These are phyloP conservation scores for Eudasyphora cyanicolor DNA, from an alignment of 2,888 invertebrate genomes.

Conservation along the genomic window DNA sequence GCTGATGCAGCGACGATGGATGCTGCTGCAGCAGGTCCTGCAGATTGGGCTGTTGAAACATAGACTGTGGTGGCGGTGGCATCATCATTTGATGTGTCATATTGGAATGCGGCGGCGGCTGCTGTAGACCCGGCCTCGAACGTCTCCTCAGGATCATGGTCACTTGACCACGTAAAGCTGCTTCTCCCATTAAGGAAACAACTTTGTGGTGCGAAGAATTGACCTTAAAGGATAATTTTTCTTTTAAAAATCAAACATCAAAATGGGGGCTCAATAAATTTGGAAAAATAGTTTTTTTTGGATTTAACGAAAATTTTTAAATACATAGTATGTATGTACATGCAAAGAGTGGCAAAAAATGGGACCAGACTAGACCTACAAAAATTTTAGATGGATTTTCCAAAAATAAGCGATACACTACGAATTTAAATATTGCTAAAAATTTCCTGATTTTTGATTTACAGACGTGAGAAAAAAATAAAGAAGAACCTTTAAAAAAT, in stretches of 20 bases:
- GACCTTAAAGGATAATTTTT: conserved; percentile 75
- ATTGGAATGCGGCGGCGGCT: not conserved
- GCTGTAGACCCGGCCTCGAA: conserved; percentile 31
- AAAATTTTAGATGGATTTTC: too few species aligned
- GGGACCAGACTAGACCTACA: too few species aligned
- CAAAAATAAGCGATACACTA: too few species aligned
- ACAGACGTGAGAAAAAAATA: too few species aligned
- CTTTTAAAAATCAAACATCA: not conserved
- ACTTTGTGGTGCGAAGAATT: conserved; percentile 96
- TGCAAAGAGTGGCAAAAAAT: too few species aligned
- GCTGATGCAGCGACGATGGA: conserved; percentile 60
- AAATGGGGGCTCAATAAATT: not conserved
- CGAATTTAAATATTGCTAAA: too few species aligned
- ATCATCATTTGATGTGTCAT: conserved; percentile 13
- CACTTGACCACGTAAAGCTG: conserved; percentile 93
- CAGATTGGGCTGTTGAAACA: conserved; percentile 30
- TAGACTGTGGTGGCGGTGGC: conserved; percentile 26
- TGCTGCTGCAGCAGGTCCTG: conserved; percentile 47
- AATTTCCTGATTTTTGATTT: too few species aligned
- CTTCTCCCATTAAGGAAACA: conserved; percentile 94
- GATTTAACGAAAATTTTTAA: too few species aligned
- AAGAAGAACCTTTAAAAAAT: too few species aligned
- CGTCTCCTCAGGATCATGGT: conserved; percentile 87
- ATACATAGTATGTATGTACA: too few species aligned
- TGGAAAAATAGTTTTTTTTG: conserved; percentile 9